Base-by-base conservation (phyloP, 2,888 invertebrate species). In the Argynnis bischoffii region DNA sequence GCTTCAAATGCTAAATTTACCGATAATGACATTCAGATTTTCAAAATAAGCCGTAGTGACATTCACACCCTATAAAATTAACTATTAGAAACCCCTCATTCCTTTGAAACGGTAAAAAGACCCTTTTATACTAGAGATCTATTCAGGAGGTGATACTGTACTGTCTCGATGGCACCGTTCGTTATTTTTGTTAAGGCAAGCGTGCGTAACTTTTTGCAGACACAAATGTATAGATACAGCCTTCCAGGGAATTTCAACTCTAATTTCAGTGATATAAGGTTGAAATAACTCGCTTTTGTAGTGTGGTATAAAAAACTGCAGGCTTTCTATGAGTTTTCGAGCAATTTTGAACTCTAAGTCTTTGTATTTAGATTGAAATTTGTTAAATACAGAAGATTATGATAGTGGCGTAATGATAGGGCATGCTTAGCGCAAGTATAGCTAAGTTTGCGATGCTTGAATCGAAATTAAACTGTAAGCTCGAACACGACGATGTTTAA, bases 151-250 rank as follows among this genome's bases (percentile, higher is more conserved):
- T 86, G 89, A 88, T 87, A 87, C 86, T 83, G 82, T 79, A 72
- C 73, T 72, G 72, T 85, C 85, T 83, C 83, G 79, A 78, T 82
- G 80, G 78, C 78, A 79, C 78, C 80, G 86, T 89, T 93, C 91
- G 92, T 93, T 93, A 93, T 92, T 92, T 92, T 92, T 90, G 92
- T 91, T 88, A 86, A 92, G 86, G 90, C 89, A 91, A 85, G 87
- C 92, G 91, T 89, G 86, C 84, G 83, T 86, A 87, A 87, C 66
- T 70, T 66, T 71, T 71, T 65, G 55, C 69, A 67, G 48, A 67
- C 65, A 61, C 18, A 21, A 53, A 61, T 61, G 35, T 35, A 26
- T n/a, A 47, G 51, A 41, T 61, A 72, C 67, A 41, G 0, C 8
- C 2, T 54, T 48, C n/a, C 2, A 47, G 4, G 67, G n/a, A 75